Evolutionary conservation across 2,797 vertebrate genomes (phyloP).

Genomic region (Scyliorhinus canicula): DNA sequence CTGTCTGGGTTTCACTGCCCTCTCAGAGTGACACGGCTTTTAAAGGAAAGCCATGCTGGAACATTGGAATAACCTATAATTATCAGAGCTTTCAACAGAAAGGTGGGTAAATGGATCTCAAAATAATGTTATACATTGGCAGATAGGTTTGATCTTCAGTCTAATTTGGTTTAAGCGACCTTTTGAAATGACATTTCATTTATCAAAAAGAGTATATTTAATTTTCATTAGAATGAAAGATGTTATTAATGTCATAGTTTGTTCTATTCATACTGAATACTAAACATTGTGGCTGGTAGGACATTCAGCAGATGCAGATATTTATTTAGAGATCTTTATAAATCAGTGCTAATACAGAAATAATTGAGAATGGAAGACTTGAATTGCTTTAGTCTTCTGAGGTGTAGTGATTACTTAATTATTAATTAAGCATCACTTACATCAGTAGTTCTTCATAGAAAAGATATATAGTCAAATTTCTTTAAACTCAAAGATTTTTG

Average conservation of each 20-base stretch:
- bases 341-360: constrained; percentile 39
- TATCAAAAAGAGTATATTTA: constrained; percentile 38
- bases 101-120: constrained; percentile 37
- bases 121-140: constrained; percentile 38
- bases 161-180: constrained; percentile 38
- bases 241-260: constrained; percentile 37
- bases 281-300: constrained; percentile 16
- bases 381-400: constrained; percentile 37
- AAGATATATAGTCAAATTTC: background rate
- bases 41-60: constrained; percentile 12
- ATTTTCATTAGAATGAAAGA: constrained; percentile 38
- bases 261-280: constrained; percentile 36
- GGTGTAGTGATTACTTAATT: constrained; percentile 37
- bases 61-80: constrained; percentile 35
- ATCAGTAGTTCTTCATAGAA: constrained; percentile 24
- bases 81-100: constrained; percentile 38
- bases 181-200: constrained; percentile 39
- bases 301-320: constrained; percentile 31
- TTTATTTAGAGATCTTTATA: constrained; percentile 35
- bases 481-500: constrained; percentile 32
- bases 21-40: background rate
- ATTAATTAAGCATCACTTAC: constrained; percentile 38
- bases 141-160: constrained; percentile 38
- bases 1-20: background rate
- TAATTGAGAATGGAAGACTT: constrained; percentile 37